Conservation (phyloP, 2,888 invertebrate genomes). For the Leucoptera coffeella region DNA sequence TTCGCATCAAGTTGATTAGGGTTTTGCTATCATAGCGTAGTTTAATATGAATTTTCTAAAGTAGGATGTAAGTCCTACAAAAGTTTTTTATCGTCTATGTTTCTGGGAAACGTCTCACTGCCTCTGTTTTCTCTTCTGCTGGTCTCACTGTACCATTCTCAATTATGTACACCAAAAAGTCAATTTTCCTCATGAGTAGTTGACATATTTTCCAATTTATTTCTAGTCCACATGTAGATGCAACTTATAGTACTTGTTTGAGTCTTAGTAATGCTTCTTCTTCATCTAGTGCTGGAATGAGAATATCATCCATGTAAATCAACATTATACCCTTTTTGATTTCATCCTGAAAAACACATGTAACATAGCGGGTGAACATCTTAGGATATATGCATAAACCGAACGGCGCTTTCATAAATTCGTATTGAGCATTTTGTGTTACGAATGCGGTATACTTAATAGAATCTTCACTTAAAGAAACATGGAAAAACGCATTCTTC, state of each 20-base stretch:
- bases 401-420: constrained; percentile 3
- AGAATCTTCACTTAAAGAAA: no score
- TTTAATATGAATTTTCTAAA: no score
- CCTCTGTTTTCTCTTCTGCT: background rate
- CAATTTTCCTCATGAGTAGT: background rate
- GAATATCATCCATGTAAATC: constrained; percentile 3
- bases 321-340: constrained; percentile 1
- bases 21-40: constrained; percentile 1
- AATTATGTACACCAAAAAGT: constrained; percentile 1
- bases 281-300: background rate
- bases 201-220: constrained; percentile 1
- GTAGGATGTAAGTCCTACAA: constrained; percentile 1
- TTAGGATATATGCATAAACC: constrained; percentile 1
- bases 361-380: constrained; percentile 1
- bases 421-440: constrained; percentile 1
- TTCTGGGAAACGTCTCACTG: background rate
- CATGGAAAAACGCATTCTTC: constrained; percentile 2
- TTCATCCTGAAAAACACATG: background rate
- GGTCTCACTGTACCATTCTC: background rate
- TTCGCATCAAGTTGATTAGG: constrained; percentile 1
- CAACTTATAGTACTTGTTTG: background rate
- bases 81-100: background rate
- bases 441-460: constrained; percentile 3
- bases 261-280: constrained; percentile 1
- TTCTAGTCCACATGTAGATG: background rate